Conservation (phyloP, 2,888 invertebrate genomes). For the Cryptocheilus praepositus region DNA sequence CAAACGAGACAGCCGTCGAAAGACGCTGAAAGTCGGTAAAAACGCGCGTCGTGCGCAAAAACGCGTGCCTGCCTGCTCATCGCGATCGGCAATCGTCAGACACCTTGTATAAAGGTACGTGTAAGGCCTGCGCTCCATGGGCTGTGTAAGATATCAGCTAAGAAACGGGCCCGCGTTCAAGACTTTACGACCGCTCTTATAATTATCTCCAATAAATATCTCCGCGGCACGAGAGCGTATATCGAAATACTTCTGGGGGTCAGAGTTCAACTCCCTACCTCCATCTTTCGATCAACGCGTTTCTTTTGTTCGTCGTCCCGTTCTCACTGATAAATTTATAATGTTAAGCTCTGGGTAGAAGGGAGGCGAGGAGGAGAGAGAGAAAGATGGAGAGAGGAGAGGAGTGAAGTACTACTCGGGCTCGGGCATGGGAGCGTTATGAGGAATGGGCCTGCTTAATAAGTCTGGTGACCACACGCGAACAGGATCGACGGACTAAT, state of each 20-base stretch:
- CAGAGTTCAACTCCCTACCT: constrained; percentile 68
- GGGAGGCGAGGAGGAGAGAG: not conserved
- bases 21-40: no score
- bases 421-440: constrained; percentile 37
- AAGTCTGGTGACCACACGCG: constrained; percentile 65
- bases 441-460: constrained; percentile 65
- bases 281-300: constrained; percentile 72
- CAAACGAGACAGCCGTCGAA: no score
- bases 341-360: constrained; percentile 50
- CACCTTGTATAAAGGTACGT: constrained; percentile 60
- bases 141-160: constrained; percentile 72
- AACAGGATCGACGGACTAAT: constrained; percentile 58
- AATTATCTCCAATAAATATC: constrained; percentile 75
- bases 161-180: constrained; percentile 67
- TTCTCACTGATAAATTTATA: constrained; percentile 71
- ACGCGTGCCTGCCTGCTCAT: not conserved
- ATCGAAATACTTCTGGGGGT: constrained; percentile 71
- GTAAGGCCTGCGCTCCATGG: constrained; percentile 48
- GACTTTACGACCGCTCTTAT: constrained; percentile 74
- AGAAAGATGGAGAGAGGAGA: constrained; percentile 2
- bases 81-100: constrained; percentile 24
- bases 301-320: constrained; percentile 64
- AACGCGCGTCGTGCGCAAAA: no score
- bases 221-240: constrained; percentile 72
- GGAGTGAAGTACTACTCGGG: constrained; percentile 21